These are phyloP conservation scores for Thoracochromis brauschi DNA, from an alignment of 2,113 vertebrate genomes.

Conservation along the genomic window DNA sequence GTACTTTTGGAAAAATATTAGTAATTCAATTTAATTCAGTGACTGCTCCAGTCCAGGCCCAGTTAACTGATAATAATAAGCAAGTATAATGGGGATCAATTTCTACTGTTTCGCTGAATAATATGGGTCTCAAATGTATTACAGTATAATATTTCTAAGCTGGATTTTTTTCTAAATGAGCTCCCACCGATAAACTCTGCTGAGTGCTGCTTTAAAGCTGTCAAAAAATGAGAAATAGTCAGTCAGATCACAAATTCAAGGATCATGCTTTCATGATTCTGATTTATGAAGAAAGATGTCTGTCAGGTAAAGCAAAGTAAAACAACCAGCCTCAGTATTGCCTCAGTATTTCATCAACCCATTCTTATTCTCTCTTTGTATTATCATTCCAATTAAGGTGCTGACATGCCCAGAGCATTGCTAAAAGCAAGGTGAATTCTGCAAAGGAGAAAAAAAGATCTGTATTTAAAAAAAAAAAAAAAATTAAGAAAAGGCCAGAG, in stretches of 20 bases:
- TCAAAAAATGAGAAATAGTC: background rate
- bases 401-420: background rate
- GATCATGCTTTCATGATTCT: background rate
- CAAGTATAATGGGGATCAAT: background rate
- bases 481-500: background rate
- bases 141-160: background rate
- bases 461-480: background rate
- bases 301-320: background rate
- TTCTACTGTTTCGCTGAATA: background rate
- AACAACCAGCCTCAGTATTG: background rate
- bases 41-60: background rate
- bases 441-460: background rate
- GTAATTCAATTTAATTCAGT: background rate
- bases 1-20: background rate
- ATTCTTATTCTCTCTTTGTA: background rate
- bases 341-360: conserved; percentile 29
- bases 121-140: background rate
- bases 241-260: background rate
- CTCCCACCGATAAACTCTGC: background rate
- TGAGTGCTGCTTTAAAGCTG: background rate
- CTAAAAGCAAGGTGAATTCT: background rate
- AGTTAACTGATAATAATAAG: background rate
- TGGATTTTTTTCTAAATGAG: background rate
- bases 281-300: background rate
- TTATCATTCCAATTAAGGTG: conserved; percentile 26